Evolutionary conservation across 2,797 vertebrate species (phyloP), one percentile per base, ranked within the genome.

Genomic region (Coregonus suidteri): DNA sequence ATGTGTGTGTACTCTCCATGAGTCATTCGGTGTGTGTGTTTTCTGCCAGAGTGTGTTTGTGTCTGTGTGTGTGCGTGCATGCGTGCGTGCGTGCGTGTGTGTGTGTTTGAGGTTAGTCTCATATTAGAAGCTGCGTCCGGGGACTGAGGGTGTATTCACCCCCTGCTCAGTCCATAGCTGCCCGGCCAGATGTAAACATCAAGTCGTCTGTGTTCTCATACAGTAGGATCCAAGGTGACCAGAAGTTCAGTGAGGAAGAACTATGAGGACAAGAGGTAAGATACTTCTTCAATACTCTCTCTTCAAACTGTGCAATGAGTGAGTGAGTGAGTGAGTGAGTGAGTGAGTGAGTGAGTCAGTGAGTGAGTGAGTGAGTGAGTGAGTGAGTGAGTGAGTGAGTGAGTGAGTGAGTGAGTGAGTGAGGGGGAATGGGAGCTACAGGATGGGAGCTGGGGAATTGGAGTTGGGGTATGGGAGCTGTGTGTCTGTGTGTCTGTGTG

Each of bases 81-180:
- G n/a, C n/a, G n/a, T 3, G 0, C 3, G 31, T 34, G 31, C 3
- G 31, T 34, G 31, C 1, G 37, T 41, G 54, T 75, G 30, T 37
- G 68, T 68, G 52, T 34, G 31, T 34, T 34, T 34, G 51, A 15
- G 70, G 9, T 47, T 2, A 47, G 41, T 47, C 16, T 65, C 59
- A 35, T 25, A 18, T 25, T 9, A 18, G 0, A 18, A 81, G 67
- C 41, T 47, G 41, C 37, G 71, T 71, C 67, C 0, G 6, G 47
- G 75, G 72, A 30, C 51, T 74, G 14, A 83, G 41, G 56, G 88
- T 86, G 88, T 72, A 85, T 85, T 80, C 82, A 83, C 90, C 87
- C 84, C 67, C 78, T 78, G 87, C 92, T 94, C 93, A 94, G 95
- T 96, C 95, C 94, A 95, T 94, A 93, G 89, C 91, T 78, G 85